Evolutionary conservation across 1,140 invertebrate genomes (phyloP), one percentile per base, ranked within the genome.

Genomic region (Scaptomyza pallida): DNA sequence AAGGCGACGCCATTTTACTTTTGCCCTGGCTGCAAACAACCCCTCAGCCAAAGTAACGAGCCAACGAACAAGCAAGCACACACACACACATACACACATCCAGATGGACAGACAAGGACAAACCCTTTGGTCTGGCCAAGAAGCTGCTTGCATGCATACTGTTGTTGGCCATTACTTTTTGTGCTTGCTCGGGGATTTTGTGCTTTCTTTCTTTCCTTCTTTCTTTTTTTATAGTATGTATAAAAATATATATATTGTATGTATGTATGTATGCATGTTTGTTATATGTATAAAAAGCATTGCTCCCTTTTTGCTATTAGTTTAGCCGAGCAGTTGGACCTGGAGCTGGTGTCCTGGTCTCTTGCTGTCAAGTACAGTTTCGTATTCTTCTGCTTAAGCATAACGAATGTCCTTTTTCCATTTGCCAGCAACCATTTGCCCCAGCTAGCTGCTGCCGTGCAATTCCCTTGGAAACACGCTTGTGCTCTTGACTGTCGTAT

Each of bases 1-100:
- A 89, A 88, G 82, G 83, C 83, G 83, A 89, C 82, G 82, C 82
- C 82, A 88, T 88, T 88, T 88, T 88, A 76, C 82, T 88, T 88
- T 88, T 77, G 73, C 69, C 61, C 50, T 30, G 17, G 41, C 67
- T 51, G 71, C 78, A 82, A 88, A 86, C 82, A 88, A 88, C 83
- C 82, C 67, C 75, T 63, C 55, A 72, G 72, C 62, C 51, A 48
- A 30, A 85, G 75, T 65, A 76, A 61, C 74, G 35, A 62, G 74
- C 77, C 81, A 86, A 72, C 76, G 69, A 76, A 62, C 80, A 79
- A 72, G 72, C 54, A 72, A 64, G 56, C 57, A 48, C 21, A 47
- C 63, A 72, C 45, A 62, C 19, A 43, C 44, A 61, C 40, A 45
- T 13, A 56, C 23, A 52, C 10, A 54, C 43, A 47, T 59, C 15